Evolutionary conservation across 2,797 vertebrate genomes (phyloP).

Genomic region (Chlorospingus flavigularis): DNA sequence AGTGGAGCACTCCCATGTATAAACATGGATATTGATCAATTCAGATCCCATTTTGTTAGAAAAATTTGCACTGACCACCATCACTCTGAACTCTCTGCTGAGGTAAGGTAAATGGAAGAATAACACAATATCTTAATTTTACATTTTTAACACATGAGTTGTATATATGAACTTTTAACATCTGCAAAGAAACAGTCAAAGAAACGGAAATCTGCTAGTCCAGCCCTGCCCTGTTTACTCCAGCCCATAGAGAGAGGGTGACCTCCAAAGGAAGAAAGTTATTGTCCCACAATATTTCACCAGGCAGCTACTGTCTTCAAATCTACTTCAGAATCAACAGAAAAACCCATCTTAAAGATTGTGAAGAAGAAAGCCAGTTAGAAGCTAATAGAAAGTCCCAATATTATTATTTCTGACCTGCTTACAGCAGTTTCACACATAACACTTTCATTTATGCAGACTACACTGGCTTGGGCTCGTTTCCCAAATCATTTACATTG

Average conservation of each 20-base stretch:
- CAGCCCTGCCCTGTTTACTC: not conserved
- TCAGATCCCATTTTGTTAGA: not conserved
- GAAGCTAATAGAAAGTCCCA: not conserved
- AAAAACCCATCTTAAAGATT: not conserved
- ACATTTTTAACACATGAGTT: rapidly evolving
- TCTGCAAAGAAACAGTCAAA: not conserved
- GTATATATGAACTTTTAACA: not conserved
- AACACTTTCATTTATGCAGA: not conserved
- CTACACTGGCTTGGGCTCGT: not conserved
- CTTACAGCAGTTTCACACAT: not conserved
- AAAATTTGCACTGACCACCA: not conserved
- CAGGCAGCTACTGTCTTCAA: not conserved
- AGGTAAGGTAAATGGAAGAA: not conserved
- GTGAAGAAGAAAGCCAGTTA: not conserved
- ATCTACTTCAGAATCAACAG: not conserved
- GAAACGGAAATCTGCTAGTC: not conserved
- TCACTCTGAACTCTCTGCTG: not conserved
- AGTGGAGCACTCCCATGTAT: not conserved
- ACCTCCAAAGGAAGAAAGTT: not conserved
- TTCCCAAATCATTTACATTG: not conserved
- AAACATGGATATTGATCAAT: not conserved
- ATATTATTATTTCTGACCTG: not conserved
- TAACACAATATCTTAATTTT: not conserved
- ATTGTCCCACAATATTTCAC: not conserved
- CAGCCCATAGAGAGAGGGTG: not conserved